Evolutionary conservation across 2,113 vertebrate species (phyloP).

Genomic region (Cyphomyrus plagiostoma): DNA sequence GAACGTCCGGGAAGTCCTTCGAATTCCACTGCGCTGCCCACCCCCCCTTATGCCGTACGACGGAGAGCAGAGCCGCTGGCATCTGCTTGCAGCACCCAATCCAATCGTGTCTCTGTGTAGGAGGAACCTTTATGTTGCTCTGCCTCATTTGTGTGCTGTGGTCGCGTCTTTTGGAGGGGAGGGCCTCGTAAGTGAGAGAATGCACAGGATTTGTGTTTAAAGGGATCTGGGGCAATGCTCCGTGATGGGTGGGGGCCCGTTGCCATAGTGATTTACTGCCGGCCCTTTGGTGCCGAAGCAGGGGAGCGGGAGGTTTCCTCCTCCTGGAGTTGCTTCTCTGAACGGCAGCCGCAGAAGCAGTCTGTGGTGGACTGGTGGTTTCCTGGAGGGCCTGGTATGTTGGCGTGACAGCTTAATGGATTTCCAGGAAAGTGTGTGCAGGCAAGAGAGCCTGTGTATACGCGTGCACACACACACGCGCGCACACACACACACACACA

Average conservation of each 20-base stretch:
- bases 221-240: neutral
- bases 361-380: neutral
- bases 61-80: neutral
- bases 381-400: neutral
- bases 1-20: conserved; percentile 20
- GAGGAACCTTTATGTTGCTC: neutral
- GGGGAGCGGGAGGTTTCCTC: neutral
- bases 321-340: neutral
- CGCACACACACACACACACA: neutral
- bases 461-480: no score
- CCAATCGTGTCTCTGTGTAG: neutral
- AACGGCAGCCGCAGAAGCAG: neutral
- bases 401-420: neutral
- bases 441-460: neutral
- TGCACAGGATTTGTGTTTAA: neutral
- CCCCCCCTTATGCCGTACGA: neutral
- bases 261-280: neutral
- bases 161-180: neutral
- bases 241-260: neutral
- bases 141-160: neutral
- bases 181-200: neutral
- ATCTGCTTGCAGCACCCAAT: neutral
- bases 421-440: neutral
- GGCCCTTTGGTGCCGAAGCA: neutral
- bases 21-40: conserved; percentile 31